Evolutionary conservation across 2,797 vertebrate genomes (phyloP), one percentile per base, ranked within the genome.

Genomic region (Acestrorhynchus altus): DNA sequence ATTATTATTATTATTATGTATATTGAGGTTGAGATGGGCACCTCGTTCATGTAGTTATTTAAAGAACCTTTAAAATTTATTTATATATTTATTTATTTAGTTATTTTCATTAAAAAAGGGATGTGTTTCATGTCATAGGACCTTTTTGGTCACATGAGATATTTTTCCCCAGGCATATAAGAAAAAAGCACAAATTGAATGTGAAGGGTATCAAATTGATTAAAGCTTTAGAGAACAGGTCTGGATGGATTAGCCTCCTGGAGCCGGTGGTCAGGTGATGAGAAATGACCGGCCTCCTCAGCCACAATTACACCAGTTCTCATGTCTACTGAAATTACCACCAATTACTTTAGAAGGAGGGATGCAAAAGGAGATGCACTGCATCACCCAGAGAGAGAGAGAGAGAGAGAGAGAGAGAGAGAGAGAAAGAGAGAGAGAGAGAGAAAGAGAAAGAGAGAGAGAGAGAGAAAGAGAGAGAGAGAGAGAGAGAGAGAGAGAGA

Each of bases 161-260:
- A 1, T 15, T 52, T 52, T 52, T 52, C 6, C 20, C 10, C 12
- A 56, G 13, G 8, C 24, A 2, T 11, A 8, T 24, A 12, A 56
- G 20, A 54, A 12, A 13, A 9, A 24, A 24, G 11, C 8, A 12
- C 87, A 86, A 86, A 84, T 54, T 35, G 18, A 73, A 59, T 51
- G 68, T 76, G 84, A 81, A 84, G 82, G 85, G 84, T 84, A 84
- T 88, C 84, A 89, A 90, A 91, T 88, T 85, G 84, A 89, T 89
- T 87, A 84, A 86, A 88, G 75, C 67, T 10, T 18, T 24, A 42
- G 80, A 88, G 83, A 85, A 85, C 86, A 81, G 79, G 82, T 78
- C 84, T 87, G 84, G 84, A 82, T 71, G 81, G 88, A 83, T 86
- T 85, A 64, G 44, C 66, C 81, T 81, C 84, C 77, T 86, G 74